phyloP scores from a whole-genome alignment of 2,113 vertebrate genomes.

The Apodemus sylvaticus region DNA sequence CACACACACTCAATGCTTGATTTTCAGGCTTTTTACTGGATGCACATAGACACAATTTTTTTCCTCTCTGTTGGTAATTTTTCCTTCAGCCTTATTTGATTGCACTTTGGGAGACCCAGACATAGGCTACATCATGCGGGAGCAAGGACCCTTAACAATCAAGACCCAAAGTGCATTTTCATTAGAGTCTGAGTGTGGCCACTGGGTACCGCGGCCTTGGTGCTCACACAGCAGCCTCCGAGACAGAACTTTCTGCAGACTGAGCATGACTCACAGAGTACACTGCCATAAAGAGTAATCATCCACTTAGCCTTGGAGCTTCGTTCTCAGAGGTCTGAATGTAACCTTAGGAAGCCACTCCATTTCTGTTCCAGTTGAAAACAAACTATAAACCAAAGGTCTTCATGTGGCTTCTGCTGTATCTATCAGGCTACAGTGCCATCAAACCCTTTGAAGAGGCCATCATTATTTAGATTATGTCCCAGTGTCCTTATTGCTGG shows the following conservation, averaged over 20 bases:
- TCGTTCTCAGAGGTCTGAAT: constrained; percentile 4
- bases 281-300: not conserved
- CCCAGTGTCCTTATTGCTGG: constrained; percentile 11
- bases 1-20: not conserved
- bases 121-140: not conserved
- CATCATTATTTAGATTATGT: not conserved
- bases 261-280: not conserved
- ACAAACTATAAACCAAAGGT: constrained; percentile 53
- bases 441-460: not conserved
- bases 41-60: not conserved
- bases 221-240: not conserved
- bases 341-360: not conserved
- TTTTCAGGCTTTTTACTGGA: not conserved
- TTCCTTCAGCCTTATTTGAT: constrained; percentile 2
- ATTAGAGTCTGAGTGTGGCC: constrained; percentile 6
- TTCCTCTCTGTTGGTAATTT: not conserved
- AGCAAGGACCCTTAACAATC: not conserved
- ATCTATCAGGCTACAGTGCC: not conserved
- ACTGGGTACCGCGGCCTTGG: not conserved
- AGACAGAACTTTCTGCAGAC: not conserved
- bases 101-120: not conserved
- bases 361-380: not conserved
- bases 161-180: constrained; percentile 30
- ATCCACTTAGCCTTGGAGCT: constrained; percentile 16
- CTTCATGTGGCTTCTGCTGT: not conserved